Conservation (phyloP, 1,140 invertebrate species). For the Chironomus striatipennis region DNA sequence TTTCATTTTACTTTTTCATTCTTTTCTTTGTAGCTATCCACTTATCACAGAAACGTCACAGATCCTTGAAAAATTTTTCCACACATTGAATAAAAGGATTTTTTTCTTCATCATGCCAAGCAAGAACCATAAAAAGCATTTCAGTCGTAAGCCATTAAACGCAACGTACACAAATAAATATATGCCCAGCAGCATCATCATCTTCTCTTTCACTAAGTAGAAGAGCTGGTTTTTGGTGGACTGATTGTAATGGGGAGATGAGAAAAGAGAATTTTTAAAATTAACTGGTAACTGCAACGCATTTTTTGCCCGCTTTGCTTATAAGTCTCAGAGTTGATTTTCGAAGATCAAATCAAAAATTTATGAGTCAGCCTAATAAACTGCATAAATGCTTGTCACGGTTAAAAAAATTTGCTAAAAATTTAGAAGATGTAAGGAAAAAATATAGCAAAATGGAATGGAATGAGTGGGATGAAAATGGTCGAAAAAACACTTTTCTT, state of each 20-base stretch:
- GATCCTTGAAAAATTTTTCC: background rate
- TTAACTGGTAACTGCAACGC: no score
- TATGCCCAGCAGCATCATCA: background rate
- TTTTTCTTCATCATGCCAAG: background rate
- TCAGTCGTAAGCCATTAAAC: slow-evolving; percentile 7
- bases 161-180: slow-evolving; percentile 13
- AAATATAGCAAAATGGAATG: no score
- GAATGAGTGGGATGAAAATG: background rate
- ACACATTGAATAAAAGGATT: slow-evolving; percentile 3
- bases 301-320: no score
- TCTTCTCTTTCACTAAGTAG: background rate
- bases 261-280: no score
- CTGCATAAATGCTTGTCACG: no score
- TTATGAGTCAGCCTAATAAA: no score
- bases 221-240: no score
- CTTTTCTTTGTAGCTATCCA: background rate
- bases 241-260: no score
- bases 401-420: no score
- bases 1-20: background rate
- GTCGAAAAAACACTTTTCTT: background rate
- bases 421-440: no score
- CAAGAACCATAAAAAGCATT: background rate
- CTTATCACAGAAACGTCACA: background rate
- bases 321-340: no score
- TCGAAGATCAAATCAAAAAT: no score